phyloP scores from a whole-genome alignment of 1,140 invertebrate genomes.

The Drosophila nasuta region DNA sequence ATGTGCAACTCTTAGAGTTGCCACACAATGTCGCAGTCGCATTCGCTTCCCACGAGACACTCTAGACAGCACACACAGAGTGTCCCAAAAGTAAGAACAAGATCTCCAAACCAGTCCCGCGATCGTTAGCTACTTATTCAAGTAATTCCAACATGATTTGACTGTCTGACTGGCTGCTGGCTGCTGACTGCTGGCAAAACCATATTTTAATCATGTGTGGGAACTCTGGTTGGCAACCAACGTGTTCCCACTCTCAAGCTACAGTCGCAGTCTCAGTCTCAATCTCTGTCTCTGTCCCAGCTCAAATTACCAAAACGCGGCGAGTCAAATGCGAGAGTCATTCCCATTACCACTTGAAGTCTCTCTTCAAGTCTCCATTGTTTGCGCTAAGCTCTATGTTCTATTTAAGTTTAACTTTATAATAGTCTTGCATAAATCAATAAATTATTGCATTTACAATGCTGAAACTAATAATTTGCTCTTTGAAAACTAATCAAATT shows the following conservation, averaged over 20 bases:
- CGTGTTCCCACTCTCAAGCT: constrained; percentile 31
- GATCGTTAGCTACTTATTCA: constrained; percentile 33
- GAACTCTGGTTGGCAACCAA: constrained; percentile 51
- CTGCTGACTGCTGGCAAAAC: constrained; percentile 1
- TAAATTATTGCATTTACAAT: constrained; percentile 6
- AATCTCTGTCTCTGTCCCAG: constrained; percentile 3
- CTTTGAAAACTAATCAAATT: not conserved
- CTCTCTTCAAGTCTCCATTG: constrained; percentile 21
- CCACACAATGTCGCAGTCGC: constrained; percentile 39
- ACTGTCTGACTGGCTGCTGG: constrained; percentile 5
- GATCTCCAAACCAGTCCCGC: constrained; percentile 35
- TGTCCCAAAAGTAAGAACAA: constrained; percentile 18
- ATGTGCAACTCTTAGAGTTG: constrained; percentile 43
- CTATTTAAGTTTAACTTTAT: not conserved
- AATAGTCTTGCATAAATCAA: constrained; percentile 11
- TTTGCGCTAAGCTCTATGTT: not conserved
- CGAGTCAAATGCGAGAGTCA: constrained; percentile 37
- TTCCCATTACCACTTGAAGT: constrained; percentile 12
- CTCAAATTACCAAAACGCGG: constrained; percentile 43
- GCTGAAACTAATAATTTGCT: not conserved
- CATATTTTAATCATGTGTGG: constrained; percentile 69
- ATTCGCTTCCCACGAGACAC: constrained; percentile 61
- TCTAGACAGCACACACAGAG: not conserved
- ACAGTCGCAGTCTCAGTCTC: not conserved
- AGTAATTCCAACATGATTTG: constrained; percentile 63